Base-by-base conservation (phyloP, 2,888 invertebrate genomes). In the Allacma fusca region DNA sequence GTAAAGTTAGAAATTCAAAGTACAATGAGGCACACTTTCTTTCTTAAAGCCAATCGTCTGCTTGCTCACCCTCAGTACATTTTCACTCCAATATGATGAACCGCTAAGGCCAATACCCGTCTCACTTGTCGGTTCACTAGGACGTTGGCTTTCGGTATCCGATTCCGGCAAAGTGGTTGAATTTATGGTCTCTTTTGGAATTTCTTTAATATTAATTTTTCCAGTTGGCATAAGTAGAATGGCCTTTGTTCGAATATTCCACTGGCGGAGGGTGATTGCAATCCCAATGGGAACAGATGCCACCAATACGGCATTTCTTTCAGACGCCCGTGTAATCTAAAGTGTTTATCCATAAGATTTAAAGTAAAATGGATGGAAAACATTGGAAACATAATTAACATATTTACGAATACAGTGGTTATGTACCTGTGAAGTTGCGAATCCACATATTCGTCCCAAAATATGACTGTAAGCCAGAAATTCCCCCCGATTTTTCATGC, bases 401-500 rank as follows among this genome's bases (percentile, higher is more conserved):
- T 59, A 12, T 59, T 59, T n/a, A 59, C 59, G 19, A n/a, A n/a
- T n/a, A n/a, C n/a, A 7, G 59, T 23, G 59, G 5, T 59, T 59
- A 19, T 16, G 16, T 50, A 80, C 81, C 70, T 81, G 81, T 13
- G 79, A 68, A 1, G 78, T 57, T 57, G 80, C 43, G 69, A 81
- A 81, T 5, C 81, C 80, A 67, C 81, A 79, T 1, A 77, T 43
- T 57, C 81, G 23, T 9, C 80, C 81, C n/a, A 80, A 59, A 21
- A 81, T 78, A 21, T 79, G 78, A 72, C 80, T 76, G 19, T 71
- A 80, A 9, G 81, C 72, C 0, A 80, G 69, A 44, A 81, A 80
- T 24, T 81, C 79, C 19, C 81, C 81, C 7, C 79, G 72, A 28
- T 70, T 75, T 43, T 79, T 81, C 80, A 81, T 80, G 24, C 77